phyloP scores from a whole-genome alignment of 2,888 invertebrate species.

The Elmis aenea region DNA sequence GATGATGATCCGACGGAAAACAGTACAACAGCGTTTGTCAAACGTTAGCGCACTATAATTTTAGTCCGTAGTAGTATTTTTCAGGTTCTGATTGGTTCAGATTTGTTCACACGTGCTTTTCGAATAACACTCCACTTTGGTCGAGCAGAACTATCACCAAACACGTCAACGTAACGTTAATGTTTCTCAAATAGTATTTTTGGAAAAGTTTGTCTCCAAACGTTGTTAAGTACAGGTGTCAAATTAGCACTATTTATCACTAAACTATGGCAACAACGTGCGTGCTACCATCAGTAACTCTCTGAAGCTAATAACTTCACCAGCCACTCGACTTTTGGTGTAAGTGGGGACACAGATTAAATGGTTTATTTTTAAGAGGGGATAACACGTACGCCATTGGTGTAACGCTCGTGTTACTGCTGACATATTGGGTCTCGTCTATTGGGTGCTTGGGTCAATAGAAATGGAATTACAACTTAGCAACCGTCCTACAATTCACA shows the following conservation, averaged over 20 bases:
- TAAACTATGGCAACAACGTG: conserved; percentile 24
- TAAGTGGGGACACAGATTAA: conserved; percentile 31
- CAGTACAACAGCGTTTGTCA: conserved; percentile 7
- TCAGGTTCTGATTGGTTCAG: no score
- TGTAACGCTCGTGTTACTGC: conserved; percentile 18
- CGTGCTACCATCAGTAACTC: conserved; percentile 43
- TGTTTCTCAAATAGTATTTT: no score
- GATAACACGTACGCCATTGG: conserved; percentile 29
- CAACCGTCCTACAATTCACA: conserved; percentile 36
- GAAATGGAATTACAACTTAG: conserved; percentile 37
- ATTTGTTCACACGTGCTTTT: no score
- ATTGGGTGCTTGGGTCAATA: conserved; percentile 34
- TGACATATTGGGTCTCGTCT: conserved; percentile 20
- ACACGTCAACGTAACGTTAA: no score
- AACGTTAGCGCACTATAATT: no score
- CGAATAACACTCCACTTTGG: no score
- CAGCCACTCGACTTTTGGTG: conserved; percentile 32
- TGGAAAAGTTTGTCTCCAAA: no score
- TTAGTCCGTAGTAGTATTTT: no score
- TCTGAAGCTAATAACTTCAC: conserved; percentile 43
- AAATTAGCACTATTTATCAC: conserved; percentile 28
- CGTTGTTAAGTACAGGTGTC: conserved; percentile 18
- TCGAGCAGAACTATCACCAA: no score
- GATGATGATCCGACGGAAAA: conserved; percentile 8
- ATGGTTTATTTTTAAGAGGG: conserved; percentile 29